Evolutionary conservation across 2,797 vertebrate genomes (phyloP).

Genomic region (Spheniscus humboldti): DNA sequence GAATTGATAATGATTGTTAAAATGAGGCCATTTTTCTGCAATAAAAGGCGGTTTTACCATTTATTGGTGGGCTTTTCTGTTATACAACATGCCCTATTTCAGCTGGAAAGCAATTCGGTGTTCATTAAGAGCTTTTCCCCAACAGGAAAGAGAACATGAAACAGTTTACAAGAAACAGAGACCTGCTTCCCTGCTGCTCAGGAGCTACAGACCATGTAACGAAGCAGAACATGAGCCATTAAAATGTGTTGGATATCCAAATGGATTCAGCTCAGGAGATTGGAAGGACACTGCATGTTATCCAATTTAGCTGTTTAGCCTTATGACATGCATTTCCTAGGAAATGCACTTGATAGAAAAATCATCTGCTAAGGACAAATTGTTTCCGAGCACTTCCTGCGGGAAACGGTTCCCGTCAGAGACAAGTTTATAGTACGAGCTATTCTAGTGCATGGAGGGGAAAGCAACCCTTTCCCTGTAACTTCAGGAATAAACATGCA

Average conservation of each 20-base stretch:
- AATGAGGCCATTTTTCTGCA: neutral
- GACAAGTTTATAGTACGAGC: neutral
- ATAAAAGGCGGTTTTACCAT: neutral
- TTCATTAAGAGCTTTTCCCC: neutral
- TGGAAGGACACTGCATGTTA: neutral
- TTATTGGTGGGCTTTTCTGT: neutral
- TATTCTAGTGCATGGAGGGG: neutral
- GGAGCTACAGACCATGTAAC: neutral
- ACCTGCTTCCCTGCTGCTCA: neutral
- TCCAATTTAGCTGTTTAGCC: slow-evolving; percentile 20
- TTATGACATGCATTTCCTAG: slow-evolving; percentile 30
- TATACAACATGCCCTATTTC: neutral
- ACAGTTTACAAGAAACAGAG: neutral
- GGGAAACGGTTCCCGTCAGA: slow-evolving; percentile 54
- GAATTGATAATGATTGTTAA: neutral
- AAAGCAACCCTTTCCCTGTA: slow-evolving; percentile 12
- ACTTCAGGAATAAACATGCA: slow-evolving; percentile 19
- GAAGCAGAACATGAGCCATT: neutral
- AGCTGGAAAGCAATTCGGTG: neutral
- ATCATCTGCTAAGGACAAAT: slow-evolving; percentile 55
- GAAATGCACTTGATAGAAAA: slow-evolving; percentile 57
- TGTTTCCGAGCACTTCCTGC: slow-evolving; percentile 60
- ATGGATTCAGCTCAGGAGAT: neutral
- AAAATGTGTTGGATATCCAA: neutral
- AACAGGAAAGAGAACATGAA: neutral